Evolutionary conservation across 2,888 invertebrate genomes (phyloP).

Genomic region (Melipona beecheii): DNA sequence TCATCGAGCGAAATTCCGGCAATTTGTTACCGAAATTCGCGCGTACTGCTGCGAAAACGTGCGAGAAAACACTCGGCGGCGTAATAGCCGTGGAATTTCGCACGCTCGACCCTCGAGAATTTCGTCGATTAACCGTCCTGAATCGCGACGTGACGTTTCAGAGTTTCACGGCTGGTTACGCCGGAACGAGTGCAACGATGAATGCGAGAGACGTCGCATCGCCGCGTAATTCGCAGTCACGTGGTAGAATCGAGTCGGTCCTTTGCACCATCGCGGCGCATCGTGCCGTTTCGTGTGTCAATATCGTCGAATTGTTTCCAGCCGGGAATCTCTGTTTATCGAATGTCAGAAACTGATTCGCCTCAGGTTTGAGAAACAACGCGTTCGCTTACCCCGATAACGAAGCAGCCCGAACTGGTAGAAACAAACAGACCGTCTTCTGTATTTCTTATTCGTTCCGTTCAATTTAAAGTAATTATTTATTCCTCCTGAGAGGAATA

Average conservation of each 20-base stretch:
- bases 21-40: constrained; percentile 10
- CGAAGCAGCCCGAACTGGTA: not conserved
- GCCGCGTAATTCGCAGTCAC: constrained; percentile 25
- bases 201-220: not conserved
- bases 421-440: not conserved
- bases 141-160: not conserved
- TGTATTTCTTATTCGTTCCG: not conserved
- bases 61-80: constrained; percentile 3
- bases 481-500: not conserved
- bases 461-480: not conserved
- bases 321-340: not conserved
- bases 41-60: not conserved
- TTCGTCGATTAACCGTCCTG: constrained; percentile 40
- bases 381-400: not conserved
- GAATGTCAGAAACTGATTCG: constrained; percentile 14
- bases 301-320: not conserved
- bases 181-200: constrained; percentile 19
- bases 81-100: constrained; percentile 37
- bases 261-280: not conserved
- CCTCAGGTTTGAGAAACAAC: not conserved
- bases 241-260: constrained; percentile 8
- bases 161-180: not conserved
- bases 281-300: not conserved
- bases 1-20: constrained; percentile 18
- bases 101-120: constrained; percentile 21